Evolutionary conservation across 2,113 vertebrate species (phyloP).

Genomic region (Zosterops pallidus): DNA sequence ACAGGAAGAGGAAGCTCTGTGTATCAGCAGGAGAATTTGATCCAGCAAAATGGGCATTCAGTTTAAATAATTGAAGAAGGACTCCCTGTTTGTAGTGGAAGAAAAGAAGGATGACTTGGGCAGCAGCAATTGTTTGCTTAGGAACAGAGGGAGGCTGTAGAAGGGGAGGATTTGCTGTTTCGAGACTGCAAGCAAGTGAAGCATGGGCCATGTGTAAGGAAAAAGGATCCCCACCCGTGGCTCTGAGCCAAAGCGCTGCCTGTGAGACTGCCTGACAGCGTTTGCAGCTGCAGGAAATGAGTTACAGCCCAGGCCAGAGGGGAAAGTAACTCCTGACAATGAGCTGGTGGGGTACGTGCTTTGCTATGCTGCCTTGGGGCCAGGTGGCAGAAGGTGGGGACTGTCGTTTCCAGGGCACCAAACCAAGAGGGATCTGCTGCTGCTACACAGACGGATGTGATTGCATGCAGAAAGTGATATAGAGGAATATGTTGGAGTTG

Average conservation of each 20-base stretch:
- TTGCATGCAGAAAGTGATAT: neutral
- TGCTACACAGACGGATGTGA: rapidly evolving
- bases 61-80: neutral
- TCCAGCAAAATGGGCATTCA: neutral
- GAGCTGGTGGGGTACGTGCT: neutral
- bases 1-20: neutral
- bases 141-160: neutral
- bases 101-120: neutral
- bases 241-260: neutral
- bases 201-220: neutral
- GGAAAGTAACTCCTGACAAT: neutral
- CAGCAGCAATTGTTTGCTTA: neutral
- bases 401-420: neutral
- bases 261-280: conserved; percentile 10
- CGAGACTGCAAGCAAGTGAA: neutral
- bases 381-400: neutral
- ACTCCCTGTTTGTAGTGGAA: neutral
- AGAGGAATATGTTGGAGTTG: neutral
- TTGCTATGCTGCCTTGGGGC: neutral
- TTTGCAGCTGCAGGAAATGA: conserved; percentile 68
- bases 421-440: neutral
- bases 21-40: neutral
- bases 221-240: conserved; percentile 30
- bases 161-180: neutral
- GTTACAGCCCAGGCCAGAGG: conserved; percentile 16